phyloP scores from a whole-genome alignment of 2,797 vertebrate species.

The Ctenochaetus hawaiiensis region DNA sequence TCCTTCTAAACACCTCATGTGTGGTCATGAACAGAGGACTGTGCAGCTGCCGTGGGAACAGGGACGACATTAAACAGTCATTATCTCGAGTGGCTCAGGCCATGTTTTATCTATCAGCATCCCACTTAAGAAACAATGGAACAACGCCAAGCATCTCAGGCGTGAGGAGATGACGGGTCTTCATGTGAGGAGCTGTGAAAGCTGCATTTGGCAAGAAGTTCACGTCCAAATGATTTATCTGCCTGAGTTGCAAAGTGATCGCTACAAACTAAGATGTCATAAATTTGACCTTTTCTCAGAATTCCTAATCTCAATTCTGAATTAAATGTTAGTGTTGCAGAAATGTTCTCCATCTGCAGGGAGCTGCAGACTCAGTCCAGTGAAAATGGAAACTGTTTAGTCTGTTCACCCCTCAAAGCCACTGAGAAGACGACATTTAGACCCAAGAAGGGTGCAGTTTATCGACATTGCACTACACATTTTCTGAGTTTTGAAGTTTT shows the following conservation, averaged over 20 bases:
- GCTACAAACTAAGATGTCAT: slow-evolving; percentile 3
- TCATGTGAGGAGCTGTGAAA: slow-evolving; percentile 51
- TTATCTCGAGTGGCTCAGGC: slow-evolving; percentile 71
- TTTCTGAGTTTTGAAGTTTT: slow-evolving; percentile 51
- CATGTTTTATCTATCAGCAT: slow-evolving; percentile 72
- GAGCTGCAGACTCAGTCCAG: neutral
- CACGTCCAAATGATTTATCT: slow-evolving; percentile 40
- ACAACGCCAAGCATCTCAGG: slow-evolving; percentile 47
- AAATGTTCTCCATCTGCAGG: slow-evolving; percentile 3
- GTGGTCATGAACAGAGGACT: slow-evolving; percentile 70
- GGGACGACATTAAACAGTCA: slow-evolving; percentile 77
- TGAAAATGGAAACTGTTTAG: slow-evolving; percentile 2
- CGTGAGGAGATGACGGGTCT: slow-evolving; percentile 49
- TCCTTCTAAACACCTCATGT: slow-evolving; percentile 64
- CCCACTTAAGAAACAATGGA: slow-evolving; percentile 67
- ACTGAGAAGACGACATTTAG: slow-evolving; percentile 6
- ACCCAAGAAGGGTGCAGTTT: slow-evolving; percentile 28
- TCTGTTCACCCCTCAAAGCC: slow-evolving; percentile 19
- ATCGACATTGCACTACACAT: slow-evolving; percentile 47
- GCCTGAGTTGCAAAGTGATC: neutral
- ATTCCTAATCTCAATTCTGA: neutral
- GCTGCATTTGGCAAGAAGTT: slow-evolving; percentile 46
- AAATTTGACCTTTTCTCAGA: slow-evolving; percentile 29
- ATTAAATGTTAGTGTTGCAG: neutral
- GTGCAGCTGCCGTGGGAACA: slow-evolving; percentile 77